Evolutionary conservation across 2,113 vertebrate species (phyloP).

Genomic region (Thymallus thymallus): DNA sequence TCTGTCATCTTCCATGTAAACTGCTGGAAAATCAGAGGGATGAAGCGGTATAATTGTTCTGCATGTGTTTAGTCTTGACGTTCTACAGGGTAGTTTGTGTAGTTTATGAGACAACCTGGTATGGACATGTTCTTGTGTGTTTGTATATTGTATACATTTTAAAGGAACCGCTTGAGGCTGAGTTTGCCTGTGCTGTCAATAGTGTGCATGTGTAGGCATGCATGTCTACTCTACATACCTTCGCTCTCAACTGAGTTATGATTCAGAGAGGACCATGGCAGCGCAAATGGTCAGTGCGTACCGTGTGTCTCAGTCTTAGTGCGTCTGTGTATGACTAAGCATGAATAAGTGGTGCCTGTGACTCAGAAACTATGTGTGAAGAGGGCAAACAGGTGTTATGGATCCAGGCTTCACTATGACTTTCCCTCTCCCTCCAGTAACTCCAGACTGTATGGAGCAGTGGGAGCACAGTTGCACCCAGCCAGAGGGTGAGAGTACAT

Average conservation of each 20-base stretch:
- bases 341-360: background rate
- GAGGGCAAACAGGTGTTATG: conserved; percentile 27
- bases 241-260: too few species aligned
- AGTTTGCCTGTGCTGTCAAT: background rate
- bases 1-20: conserved; percentile 26
- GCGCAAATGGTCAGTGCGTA: background rate
- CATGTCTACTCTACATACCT: too few species aligned
- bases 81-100: conserved; percentile 15
- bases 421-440: conserved; percentile 4
- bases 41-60: conserved; percentile 9
- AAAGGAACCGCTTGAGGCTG: too few species aligned
- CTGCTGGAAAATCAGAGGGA: conserved; percentile 30
- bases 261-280: background rate
- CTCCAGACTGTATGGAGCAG: background rate
- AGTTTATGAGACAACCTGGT: background rate
- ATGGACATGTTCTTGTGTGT: conserved; percentile 30
- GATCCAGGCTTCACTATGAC: conserved; percentile 13
- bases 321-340: background rate
- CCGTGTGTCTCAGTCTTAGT: background rate
- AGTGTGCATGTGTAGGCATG: too few species aligned
- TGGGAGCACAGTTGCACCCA: background rate
- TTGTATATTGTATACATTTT: conserved; percentile 5
- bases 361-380: background rate
- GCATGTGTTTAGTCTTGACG: background rate
- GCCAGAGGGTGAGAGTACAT: conserved; percentile 13